These are phyloP conservation scores for Hoplodrina blanda DNA, from an alignment of 2,888 invertebrate genomes.

Conservation along the genomic window DNA sequence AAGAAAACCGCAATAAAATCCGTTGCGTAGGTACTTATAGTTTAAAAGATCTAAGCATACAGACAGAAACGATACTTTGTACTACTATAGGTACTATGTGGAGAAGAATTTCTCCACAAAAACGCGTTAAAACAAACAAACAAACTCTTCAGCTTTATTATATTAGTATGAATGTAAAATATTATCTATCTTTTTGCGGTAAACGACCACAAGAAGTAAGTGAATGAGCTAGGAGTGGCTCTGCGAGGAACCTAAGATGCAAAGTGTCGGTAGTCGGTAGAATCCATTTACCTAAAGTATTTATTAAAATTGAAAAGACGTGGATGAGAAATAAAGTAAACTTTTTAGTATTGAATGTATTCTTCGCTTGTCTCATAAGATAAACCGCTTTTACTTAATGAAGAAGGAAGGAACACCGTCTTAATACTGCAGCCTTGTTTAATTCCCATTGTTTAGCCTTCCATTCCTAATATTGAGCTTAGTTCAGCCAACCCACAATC, in stretches of 20 bases:
- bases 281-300: slow-evolving; percentile 1
- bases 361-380: slow-evolving; percentile 12
- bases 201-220: slow-evolving; percentile 31
- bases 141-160: too few species aligned
- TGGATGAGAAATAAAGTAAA: slow-evolving; percentile 29
- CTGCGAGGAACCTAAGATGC: slow-evolving; percentile 3
- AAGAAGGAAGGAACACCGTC: not conserved
- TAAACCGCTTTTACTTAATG: not conserved
- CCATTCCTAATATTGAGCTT: too few species aligned
- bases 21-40: too few species aligned
- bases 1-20: too few species aligned
- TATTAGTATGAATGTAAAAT: slow-evolving; percentile 39
- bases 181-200: slow-evolving; percentile 55
- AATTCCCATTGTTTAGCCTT: too few species aligned
- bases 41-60: too few species aligned
- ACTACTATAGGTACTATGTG: too few species aligned
- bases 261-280: not conserved
- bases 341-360: not conserved
- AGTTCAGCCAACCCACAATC: too few species aligned
- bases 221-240: slow-evolving; percentile 26
- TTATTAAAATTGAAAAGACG: slow-evolving; percentile 39
- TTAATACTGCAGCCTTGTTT: not conserved
- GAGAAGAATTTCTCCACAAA: too few species aligned
- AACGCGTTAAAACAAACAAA: too few species aligned
- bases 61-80: too few species aligned